These are phyloP conservation scores for Festucalex cinctus DNA, from an alignment of 2,113 vertebrate genomes.

Conservation along the genomic window DNA sequence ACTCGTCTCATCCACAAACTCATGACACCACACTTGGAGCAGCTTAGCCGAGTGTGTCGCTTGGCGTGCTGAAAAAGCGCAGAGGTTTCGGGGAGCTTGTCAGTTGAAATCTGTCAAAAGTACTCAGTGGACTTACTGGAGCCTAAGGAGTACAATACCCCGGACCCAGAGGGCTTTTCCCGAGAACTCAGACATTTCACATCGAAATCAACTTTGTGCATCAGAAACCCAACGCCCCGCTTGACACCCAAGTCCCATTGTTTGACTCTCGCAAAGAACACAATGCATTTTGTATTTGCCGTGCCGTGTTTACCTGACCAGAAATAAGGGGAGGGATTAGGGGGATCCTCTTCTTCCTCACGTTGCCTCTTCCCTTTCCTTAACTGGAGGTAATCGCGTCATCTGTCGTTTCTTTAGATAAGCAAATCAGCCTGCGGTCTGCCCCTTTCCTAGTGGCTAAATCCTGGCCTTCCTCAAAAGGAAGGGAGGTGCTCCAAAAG, in stretches of 20 bases:
- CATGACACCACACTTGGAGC: slow-evolving; percentile 36
- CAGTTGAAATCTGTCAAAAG: slow-evolving; percentile 62
- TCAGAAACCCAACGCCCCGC: slow-evolving; percentile 31
- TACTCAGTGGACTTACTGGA: slow-evolving; percentile 40
- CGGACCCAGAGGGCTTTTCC: slow-evolving; percentile 39
- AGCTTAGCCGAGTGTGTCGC: slow-evolving; percentile 32
- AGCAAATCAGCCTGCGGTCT: slow-evolving; percentile 44
- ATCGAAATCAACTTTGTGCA: slow-evolving; percentile 25
- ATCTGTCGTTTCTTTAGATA: slow-evolving; percentile 61
- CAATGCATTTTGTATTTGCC: slow-evolving; percentile 50
- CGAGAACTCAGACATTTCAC: slow-evolving; percentile 25
- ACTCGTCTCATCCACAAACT: slow-evolving; percentile 40
- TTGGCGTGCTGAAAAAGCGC: slow-evolving; percentile 31
- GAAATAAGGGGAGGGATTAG: slow-evolving; percentile 37
- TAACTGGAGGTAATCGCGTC: slow-evolving; percentile 43
- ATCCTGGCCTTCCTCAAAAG: slow-evolving; percentile 58
- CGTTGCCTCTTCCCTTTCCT: slow-evolving; percentile 37
- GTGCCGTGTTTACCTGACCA: slow-evolving; percentile 32
- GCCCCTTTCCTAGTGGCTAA: slow-evolving; percentile 51
- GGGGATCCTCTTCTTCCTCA: slow-evolving; percentile 13
- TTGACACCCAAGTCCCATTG: slow-evolving; percentile 43
- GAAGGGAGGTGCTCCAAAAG: slow-evolving; percentile 73
- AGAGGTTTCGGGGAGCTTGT: slow-evolving; percentile 50
- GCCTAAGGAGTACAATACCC: slow-evolving; percentile 40
- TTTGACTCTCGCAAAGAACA: slow-evolving; percentile 38